A percentile compares a stretch with the other conserved stretches of the same genome.
Evolutionary conservation across 2,113 vertebrate genomes (phyloP).

Genomic region (Mesoclemmys tuberculata): DNA sequence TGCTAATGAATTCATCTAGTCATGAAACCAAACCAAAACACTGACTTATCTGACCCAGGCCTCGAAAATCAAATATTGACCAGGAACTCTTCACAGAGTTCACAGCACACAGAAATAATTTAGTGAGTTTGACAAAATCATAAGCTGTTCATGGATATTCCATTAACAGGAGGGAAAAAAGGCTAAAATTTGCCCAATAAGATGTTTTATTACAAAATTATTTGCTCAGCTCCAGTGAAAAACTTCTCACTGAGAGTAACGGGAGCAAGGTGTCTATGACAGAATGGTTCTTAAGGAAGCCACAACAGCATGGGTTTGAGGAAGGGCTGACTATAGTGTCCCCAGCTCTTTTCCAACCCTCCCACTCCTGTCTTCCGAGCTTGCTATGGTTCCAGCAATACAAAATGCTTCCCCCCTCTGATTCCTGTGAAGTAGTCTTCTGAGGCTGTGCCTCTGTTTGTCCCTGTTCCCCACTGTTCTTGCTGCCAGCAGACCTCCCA

Average conservation of each 20-base stretch:
- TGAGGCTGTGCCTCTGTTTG: background rate
- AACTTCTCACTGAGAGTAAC: background rate
- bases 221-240: background rate
- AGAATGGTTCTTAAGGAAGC: background rate
- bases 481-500: slow-evolving; percentile 47
- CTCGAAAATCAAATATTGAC: slow-evolving; percentile 6
- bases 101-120: background rate
- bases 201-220: background rate
- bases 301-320: background rate
- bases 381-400: background rate
- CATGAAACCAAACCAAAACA: slow-evolving; percentile 11
- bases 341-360: background rate
- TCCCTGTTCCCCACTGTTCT: background rate
- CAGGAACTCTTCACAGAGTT: background rate
- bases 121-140: background rate
- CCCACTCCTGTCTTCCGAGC: background rate
- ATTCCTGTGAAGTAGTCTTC: slow-evolving; percentile 16
- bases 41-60: background rate
- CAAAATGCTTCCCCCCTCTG: background rate
- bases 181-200: fast-evolving
- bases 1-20: slow-evolving; percentile 11
- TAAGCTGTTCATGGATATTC: background rate
- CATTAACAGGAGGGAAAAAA: background rate
- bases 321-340: background rate
- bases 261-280: background rate